A percentile compares a stretch with the other conserved stretches of the same genome.
Conservation (phyloP, 1,140 invertebrate species). For the Achatina immaculata region DNA sequence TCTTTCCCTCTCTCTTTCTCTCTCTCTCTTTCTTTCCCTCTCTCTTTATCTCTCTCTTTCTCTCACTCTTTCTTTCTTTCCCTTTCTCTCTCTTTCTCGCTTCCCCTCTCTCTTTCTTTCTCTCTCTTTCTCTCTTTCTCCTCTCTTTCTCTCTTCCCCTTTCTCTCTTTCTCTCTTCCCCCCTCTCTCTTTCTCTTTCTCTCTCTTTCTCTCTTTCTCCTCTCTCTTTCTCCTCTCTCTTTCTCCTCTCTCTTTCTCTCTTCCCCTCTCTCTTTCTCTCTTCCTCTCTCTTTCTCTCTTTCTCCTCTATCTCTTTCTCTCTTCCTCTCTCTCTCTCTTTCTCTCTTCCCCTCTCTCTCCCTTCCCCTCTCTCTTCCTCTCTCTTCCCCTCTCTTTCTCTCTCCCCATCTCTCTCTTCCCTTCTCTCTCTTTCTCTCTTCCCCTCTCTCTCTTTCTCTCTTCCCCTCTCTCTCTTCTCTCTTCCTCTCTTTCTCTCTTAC, state of each 20-base stretch:
- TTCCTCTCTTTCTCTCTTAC: no score
- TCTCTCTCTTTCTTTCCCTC: slow-evolving; percentile 34
- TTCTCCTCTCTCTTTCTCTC: not conserved
- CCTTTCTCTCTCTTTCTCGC: no score
- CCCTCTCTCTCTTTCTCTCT: no score
- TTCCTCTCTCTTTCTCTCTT: not conserved
- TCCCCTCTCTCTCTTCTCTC: no score
- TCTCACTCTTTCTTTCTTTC: no score
- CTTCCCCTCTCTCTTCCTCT: no score
- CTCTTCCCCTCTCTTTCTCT: no score
- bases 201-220: not conserved
- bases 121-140: slow-evolving; percentile 24
- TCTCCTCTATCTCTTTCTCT: not conserved
- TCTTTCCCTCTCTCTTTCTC: slow-evolving; percentile 13
- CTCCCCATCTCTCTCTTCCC: no score
- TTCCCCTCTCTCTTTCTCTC: not conserved
- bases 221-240: not conserved
- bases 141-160: not conserved
- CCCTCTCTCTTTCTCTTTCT: not conserved
- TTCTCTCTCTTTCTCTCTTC: no score
- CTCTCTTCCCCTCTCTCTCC: no score
- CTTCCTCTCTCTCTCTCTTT: not conserved
- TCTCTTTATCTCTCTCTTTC: no score
- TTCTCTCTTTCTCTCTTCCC: not conserved
- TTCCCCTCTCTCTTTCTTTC: slow-evolving; percentile 31